Evolutionary conservation across 2,888 invertebrate species (phyloP).

Genomic region (Microplitis deprimator): DNA sequence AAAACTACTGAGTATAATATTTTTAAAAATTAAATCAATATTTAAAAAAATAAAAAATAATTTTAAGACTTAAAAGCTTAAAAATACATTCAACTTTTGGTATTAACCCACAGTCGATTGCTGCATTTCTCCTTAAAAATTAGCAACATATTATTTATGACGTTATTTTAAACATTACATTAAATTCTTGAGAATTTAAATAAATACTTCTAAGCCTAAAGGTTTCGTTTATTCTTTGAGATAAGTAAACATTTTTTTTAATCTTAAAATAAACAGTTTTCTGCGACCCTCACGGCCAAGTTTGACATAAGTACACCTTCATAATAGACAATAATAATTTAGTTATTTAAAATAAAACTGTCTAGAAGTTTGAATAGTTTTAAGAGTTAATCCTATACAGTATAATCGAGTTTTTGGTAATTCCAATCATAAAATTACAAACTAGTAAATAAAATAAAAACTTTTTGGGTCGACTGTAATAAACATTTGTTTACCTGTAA

Average conservation of each 20-base stretch:
- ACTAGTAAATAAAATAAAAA: slow-evolving; percentile 7
- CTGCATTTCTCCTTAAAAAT: background rate
- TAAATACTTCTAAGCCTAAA: background rate
- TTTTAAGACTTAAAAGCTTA: too few species aligned
- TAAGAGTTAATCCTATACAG: slow-evolving; percentile 60
- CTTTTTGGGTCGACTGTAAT: background rate
- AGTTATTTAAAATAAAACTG: background rate
- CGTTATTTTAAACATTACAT: background rate
- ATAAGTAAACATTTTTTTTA: background rate
- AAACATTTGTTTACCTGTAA: slow-evolving; percentile 11
- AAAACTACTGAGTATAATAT: too few species aligned
- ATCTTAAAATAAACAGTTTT: background rate
- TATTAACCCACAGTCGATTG: background rate
- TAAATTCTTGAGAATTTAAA: background rate
- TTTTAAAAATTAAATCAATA: too few species aligned
- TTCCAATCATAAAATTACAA: slow-evolving; percentile 51
- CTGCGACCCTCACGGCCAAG: background rate
- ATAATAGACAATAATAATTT: background rate
- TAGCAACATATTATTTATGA: background rate
- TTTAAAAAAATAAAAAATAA: too few species aligned
- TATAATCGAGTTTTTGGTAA: slow-evolving; percentile 59
- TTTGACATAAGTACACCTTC: background rate
- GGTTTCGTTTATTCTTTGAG: background rate
- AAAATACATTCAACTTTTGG: too few species aligned
- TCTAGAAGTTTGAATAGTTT: background rate